Base-by-base conservation (phyloP, 2,113 vertebrate genomes). In the Nettapus auritus region DNA sequence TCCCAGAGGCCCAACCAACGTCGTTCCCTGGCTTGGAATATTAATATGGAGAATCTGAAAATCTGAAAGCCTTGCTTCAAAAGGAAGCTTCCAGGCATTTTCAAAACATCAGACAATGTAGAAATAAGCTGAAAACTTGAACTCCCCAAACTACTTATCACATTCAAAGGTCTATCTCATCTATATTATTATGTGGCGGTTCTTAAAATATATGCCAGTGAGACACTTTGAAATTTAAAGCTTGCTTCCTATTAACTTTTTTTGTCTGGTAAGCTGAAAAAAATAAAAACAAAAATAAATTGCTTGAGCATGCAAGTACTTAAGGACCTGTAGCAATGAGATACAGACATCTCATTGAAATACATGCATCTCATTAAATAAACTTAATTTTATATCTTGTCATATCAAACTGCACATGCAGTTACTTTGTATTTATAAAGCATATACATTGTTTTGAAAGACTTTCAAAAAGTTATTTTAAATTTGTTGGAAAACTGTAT, bases 401-500 rank as follows among this genome's bases (percentile, higher is more conserved):
- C 42, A 50, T 66, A 81, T 26, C 16, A 59, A 75, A 75, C 40
- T 25, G 7, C 8, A 8, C 5, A 55, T 28, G 8, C 21, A 88
- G 20, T 34, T 73, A 34, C 13, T 55, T 78, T 8, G n/a, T 44
- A 2, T 15, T 82, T 85, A 67, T 38, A 33, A 28, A 69, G 4
- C 1, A 5, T 38, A 25, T 5, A 81, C 69, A 70, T 70, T 0
- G 16, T 48, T 56, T 12, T 5, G 55, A 40, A 81, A 48, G 2
- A n/a, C 12, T 66, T 90, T 46, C 31, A 5, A 52, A 86, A 90
- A 73, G 0, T 42, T 55, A 1, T 50, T 90, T 57, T 55, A 10
- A 44, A 68, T 31, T 20, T 48, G 2, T 13, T 0, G 0, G 6
- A 64, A 60, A 4, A 52, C 6, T 42, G 40, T 25, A 1, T 21